phyloP scores from a whole-genome alignment of 2,888 invertebrate genomes.

The Eupithecia pulchellata region DNA sequence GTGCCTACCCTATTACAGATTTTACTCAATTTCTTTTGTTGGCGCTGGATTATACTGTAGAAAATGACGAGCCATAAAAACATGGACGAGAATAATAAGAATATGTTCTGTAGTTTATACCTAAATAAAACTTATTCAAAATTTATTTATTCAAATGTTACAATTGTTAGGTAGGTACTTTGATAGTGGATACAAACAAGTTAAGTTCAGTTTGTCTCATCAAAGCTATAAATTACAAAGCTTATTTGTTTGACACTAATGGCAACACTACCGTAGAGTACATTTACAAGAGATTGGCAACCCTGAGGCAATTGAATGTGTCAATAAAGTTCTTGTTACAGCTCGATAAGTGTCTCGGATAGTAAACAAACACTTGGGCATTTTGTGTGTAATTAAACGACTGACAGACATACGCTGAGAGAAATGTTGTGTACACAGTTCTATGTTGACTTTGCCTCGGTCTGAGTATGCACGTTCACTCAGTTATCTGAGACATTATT shows the following conservation, averaged over 20 bases:
- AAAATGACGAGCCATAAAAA: not conserved
- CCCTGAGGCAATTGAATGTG: conserved; percentile 64
- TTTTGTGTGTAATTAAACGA: conserved; percentile 78
- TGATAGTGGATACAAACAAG: not conserved
- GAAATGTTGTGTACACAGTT: conserved; percentile 36
- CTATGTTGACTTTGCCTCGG: conserved; percentile 17
- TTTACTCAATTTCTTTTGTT: not conserved
- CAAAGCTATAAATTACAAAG: conserved; percentile 24
- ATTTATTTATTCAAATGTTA: not conserved
- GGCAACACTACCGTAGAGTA: conserved; percentile 10
- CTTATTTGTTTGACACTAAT: conserved; percentile 20
- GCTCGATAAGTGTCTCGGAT: conserved; percentile 70
- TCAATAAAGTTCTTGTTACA: conserved; percentile 73
- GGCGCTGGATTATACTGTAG: not conserved
- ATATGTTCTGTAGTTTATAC: not conserved
- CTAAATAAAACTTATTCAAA: not conserved
- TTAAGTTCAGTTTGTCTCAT: conserved; percentile 10
- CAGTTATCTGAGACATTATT: conserved; percentile 27
- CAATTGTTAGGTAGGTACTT: not conserved
- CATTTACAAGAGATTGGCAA: conserved; percentile 40
- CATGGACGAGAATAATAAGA: not conserved
- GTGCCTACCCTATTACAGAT: not conserved
- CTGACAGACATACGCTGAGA: conserved; percentile 44
- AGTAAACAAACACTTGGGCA: conserved; percentile 70
- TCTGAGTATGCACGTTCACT: conserved; percentile 20